Base-by-base conservation (phyloP, 1,140 invertebrate species). In the Cataglyphis hispanica region DNA sequence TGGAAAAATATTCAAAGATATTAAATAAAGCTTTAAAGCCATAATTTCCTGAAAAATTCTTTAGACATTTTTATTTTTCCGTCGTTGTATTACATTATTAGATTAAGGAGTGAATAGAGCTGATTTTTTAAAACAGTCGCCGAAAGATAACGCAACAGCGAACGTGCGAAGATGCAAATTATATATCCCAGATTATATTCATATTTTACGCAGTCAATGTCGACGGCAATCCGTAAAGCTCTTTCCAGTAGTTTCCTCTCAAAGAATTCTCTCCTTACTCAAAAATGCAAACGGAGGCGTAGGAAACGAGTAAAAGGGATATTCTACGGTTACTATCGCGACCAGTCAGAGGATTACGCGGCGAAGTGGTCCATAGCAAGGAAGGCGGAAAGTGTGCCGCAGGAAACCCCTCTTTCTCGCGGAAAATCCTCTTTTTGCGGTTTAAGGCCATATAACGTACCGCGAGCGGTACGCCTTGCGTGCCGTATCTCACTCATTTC, bases 401-500 rank as follows among this genome's bases (percentile, higher is more conserved):
- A 40, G 19, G 72, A 61, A 74, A 69, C 37, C 63, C 16, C 43
- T 22, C 46, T 16, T 19, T 50, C 46, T 19, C 4, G 46, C n/a
- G 58, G 43, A 86, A 75, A 86, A 89, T 86, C 56, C 74, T 85
- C 43, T 70, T 27, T 63, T 75, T 40, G 19, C 67, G 13, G 22
- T 46, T 37, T 22, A 72, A 72, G 46, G 27, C 72, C 13, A 22
- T 50, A 50, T 87, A 80, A 75, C 72, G 74, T 74, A 70, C 34
- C 56, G 46, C 69, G 61, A 34, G 60, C 27, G 53, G 72, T 78
- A 50, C 58, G 8, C 63, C 76, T 60, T 63, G 43, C 53, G 53
- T 70, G 77, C 40, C 64, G 56, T 83, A 56, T 64, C 46, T 86
- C 77, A 81, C 77, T 86, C 85, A 56, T 86, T 83, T 83, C 58